A percentile compares a stretch with the other conserved stretches of the same genome.
Evolutionary conservation across 2,888 invertebrate genomes (phyloP).

Genomic region (Lasioglossum oenotherae): DNA sequence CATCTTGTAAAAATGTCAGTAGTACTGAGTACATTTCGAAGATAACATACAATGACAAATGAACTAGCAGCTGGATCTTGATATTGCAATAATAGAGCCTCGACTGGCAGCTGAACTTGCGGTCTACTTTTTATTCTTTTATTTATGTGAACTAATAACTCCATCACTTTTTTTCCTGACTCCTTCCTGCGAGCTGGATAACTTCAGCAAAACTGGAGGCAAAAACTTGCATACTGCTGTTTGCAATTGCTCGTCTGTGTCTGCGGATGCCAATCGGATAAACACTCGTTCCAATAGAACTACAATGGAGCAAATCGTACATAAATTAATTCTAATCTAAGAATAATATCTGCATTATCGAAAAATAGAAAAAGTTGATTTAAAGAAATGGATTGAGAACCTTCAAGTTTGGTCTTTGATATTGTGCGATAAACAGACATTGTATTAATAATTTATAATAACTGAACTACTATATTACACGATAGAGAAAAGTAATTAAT

Average conservation of each 20-base stretch:
- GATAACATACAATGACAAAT: constrained; percentile 90
- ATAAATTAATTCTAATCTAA: background rate
- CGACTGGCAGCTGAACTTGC: constrained; percentile 93
- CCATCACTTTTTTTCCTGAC: constrained; percentile 95
- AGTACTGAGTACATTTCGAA: background rate
- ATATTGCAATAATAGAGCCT: constrained; percentile 92
- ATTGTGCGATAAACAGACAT: background rate
- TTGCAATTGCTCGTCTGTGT: constrained; percentile 95
- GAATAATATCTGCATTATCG: background rate
- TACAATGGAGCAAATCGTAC: constrained; percentile 82
- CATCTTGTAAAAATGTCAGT: background rate
- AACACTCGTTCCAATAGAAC: constrained; percentile 96
- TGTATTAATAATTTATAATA: background rate
- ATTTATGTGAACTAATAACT: constrained; percentile 95
- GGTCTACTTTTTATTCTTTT: constrained; percentile 94
- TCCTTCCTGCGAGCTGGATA: constrained; percentile 94
- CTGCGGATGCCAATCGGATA: constrained; percentile 94
- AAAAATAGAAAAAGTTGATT: background rate
- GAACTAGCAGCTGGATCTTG: constrained; percentile 91
- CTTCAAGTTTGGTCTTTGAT: background rate
- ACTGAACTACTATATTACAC: background rate
- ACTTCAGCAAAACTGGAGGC: constrained; percentile 94
- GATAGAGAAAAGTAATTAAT: background rate
- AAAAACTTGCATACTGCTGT: constrained; percentile 92
- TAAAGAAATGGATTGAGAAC: background rate